These are phyloP conservation scores for Hydractinia symbiolongicarpus DNA, from an alignment of 30 jellyfish, hydroid and myxozoan genomes.

Conservation along the genomic window DNA sequence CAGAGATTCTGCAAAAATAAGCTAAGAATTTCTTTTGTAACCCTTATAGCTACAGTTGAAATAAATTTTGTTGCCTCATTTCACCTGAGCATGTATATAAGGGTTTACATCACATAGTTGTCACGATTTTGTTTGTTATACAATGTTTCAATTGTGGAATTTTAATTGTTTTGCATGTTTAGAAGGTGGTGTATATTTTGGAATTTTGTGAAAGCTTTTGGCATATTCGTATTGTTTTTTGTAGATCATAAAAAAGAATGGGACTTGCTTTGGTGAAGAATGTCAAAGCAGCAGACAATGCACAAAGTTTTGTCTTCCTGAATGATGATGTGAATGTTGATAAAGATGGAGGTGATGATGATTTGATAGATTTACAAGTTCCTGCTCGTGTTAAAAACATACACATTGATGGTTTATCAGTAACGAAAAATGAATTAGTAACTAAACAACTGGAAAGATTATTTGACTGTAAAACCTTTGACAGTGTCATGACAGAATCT, in stretches of 20 bases:
- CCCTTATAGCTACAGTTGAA: no score
- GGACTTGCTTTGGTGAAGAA: slow-evolving; percentile 8
- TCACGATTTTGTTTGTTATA: no score
- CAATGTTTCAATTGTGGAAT: no score
- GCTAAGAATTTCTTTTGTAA: no score
- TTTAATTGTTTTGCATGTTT: no score
- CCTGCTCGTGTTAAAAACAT: slow-evolving; percentile 61
- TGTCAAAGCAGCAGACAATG: slow-evolving; percentile 17
- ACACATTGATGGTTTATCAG: slow-evolving; percentile 74
- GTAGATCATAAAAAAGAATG: not conserved
- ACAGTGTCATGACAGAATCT: slow-evolving; percentile 60
- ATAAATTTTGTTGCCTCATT: no score
- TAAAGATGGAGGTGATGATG: slow-evolving; percentile 2
- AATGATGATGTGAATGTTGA: not conserved
- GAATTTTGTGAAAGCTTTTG: not conserved
- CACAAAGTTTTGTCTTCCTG: not conserved
- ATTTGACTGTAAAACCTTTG: slow-evolving; percentile 65
- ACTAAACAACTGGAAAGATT: slow-evolving; percentile 56
- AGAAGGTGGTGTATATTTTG: no score
- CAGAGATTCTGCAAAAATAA: no score
- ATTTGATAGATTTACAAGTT: slow-evolving; percentile 38
- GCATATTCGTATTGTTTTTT: not conserved
- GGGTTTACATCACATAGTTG: no score
- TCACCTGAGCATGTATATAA: no score
- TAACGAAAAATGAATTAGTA: slow-evolving; percentile 47